Percentiles rank a stretch among this genome's conserved stretches.
phyloP scores from a whole-genome alignment of 2,113 vertebrate genomes.

The Centropus unirufus region DNA sequence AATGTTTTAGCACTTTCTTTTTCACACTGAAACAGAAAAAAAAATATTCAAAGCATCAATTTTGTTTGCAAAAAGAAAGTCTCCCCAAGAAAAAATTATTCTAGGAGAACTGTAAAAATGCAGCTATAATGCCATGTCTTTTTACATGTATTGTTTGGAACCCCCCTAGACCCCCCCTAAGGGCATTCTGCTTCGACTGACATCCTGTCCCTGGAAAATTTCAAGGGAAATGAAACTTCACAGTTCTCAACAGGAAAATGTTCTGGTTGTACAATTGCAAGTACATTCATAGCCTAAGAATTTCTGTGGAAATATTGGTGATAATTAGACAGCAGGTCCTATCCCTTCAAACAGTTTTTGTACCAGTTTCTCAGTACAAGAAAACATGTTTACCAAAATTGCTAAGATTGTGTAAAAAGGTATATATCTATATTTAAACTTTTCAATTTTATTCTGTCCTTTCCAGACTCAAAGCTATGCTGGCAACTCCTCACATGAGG shows the following conservation, averaged over 20 bases:
- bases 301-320: not conserved
- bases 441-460: not conserved
- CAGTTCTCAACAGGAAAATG: not conserved
- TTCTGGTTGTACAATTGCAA: not conserved
- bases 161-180: not conserved
- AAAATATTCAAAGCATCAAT: not conserved
- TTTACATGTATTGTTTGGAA: not conserved
- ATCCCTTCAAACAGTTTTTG: not conserved
- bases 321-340: not conserved
- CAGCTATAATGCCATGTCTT: not conserved
- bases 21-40: not conserved
- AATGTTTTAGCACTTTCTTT: not conserved
- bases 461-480: not conserved
- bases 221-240: slow-evolving; percentile 28
- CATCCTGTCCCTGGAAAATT: not conserved
- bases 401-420: not conserved
- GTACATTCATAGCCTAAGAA: not conserved
- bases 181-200: not conserved
- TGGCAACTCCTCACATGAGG: not conserved
- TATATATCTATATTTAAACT: not conserved
- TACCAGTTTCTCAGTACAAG: not conserved
- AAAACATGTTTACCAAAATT: rapidly evolving
- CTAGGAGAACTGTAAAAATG: not conserved
- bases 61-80: not conserved
- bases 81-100: not conserved